Conservation (phyloP, 2,888 invertebrate species). For the Hemaris fuciformis region DNA sequence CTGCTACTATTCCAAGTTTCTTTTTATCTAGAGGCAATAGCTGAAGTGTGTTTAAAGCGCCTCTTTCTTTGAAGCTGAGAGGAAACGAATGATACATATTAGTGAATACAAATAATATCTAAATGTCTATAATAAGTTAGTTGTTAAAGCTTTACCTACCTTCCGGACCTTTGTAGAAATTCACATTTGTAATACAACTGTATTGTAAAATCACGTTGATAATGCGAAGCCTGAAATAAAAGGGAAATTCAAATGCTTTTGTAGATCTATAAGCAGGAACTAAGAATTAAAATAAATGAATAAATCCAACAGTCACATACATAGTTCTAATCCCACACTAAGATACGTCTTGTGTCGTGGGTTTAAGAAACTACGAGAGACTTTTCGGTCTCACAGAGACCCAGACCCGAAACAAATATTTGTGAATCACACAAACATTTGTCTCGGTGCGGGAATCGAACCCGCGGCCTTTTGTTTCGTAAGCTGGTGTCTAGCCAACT, state of each 20-base stretch:
- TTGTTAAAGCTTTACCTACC: conserved; percentile 32
- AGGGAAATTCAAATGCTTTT: neutral
- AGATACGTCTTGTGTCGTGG: too few species aligned
- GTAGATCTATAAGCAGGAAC: neutral
- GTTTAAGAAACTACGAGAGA: too few species aligned
- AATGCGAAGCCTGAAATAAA: conserved; percentile 53
- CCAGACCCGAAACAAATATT: too few species aligned
- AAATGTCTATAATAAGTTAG: too few species aligned
- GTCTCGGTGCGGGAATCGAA: too few species aligned
- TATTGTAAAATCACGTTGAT: conserved; percentile 49
- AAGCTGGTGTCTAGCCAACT: too few species aligned
- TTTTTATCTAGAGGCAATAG: conserved; percentile 81
- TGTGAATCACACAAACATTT: too few species aligned
- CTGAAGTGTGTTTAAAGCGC: conserved; percentile 83
- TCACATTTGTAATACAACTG: conserved; percentile 54
- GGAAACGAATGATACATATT: neutral
- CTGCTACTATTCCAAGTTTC: conserved; percentile 84
- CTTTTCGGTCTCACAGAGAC: too few species aligned
- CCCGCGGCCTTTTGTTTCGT: too few species aligned
- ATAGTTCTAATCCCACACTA: too few species aligned
- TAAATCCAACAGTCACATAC: too few species aligned
- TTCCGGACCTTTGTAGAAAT: conserved; percentile 50
- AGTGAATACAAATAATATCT: neutral
- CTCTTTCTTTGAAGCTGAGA: conserved; percentile 87
- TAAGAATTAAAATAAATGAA: too few species aligned